phyloP scores from a whole-genome alignment of 2,797 vertebrate genomes.

The Tauraco hartlaubi region DNA sequence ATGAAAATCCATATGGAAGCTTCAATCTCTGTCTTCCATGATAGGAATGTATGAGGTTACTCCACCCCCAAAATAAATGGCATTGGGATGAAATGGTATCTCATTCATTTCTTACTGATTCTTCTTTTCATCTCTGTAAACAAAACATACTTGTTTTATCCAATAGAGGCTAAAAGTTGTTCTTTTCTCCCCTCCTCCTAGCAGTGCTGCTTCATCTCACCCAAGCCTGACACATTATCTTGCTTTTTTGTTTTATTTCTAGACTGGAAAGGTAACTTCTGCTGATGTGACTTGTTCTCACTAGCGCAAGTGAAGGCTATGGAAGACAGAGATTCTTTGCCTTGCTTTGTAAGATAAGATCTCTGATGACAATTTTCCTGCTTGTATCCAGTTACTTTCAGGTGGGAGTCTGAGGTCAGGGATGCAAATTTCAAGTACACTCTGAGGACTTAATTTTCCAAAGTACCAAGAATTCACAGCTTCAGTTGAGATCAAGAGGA shows the following conservation, averaged over 20 bases:
- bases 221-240: neutral
- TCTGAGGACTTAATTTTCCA: neutral
- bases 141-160: neutral
- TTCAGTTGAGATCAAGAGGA: neutral
- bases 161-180: neutral
- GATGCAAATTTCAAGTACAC: neutral
- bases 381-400: neutral
- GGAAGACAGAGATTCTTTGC: too few relatives aligned
- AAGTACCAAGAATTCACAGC: neutral
- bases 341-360: neutral
- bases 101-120: neutral
- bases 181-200: neutral
- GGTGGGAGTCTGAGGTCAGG: neutral
- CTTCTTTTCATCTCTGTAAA: neutral
- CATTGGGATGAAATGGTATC: neutral
- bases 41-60: slow-evolving; percentile 19
- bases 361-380: neutral
- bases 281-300: neutral
- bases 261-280: neutral
- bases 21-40: slow-evolving; percentile 29
- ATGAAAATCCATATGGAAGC: slow-evolving; percentile 46
- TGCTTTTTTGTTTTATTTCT: neutral
- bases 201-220: neutral
- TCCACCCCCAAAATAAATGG: neutral
- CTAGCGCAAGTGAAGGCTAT: neutral